Conservation (phyloP, 64 coral and sea anemone species). For the Actinia equina region DNA sequence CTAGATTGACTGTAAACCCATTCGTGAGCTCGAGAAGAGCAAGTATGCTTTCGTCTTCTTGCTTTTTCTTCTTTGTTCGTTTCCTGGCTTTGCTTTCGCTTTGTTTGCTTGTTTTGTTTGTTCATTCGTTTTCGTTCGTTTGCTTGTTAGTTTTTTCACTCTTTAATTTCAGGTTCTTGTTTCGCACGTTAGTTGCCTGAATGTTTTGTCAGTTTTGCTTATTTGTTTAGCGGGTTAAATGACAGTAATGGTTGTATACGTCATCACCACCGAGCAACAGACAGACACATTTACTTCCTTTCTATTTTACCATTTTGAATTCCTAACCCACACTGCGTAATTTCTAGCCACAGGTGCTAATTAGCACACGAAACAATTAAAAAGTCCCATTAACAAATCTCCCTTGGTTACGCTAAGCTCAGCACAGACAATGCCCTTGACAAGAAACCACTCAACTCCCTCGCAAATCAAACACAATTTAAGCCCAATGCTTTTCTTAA, state of each 20-base stretch:
- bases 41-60: too few relatives aligned
- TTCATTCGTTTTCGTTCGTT: too few relatives aligned
- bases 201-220: too few relatives aligned
- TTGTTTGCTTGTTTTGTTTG: too few relatives aligned
- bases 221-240: too few relatives aligned
- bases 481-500: neutral
- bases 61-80: neutral
- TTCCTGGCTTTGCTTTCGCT: neutral
- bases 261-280: neutral
- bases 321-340: neutral
- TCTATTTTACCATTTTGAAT: too few relatives aligned
- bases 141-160: too few relatives aligned
- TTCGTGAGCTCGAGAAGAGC: too few relatives aligned
- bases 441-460: conserved; percentile 15
- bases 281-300: neutral
- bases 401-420: neutral
- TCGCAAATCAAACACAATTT: conserved; percentile 4
- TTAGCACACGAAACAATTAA: neutral
- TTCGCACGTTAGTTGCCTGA: too few relatives aligned
- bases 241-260: too few relatives aligned
- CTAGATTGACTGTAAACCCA: too few relatives aligned
- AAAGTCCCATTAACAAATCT: neutral
- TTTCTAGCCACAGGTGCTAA: neutral
- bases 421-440: conserved; percentile 12
- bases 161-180: too few relatives aligned